Percentiles rank a stretch among this genome's conserved stretches.
phyloP scores from a whole-genome alignment of 2,113 vertebrate genomes.

The Turdus rufiventris region DNA sequence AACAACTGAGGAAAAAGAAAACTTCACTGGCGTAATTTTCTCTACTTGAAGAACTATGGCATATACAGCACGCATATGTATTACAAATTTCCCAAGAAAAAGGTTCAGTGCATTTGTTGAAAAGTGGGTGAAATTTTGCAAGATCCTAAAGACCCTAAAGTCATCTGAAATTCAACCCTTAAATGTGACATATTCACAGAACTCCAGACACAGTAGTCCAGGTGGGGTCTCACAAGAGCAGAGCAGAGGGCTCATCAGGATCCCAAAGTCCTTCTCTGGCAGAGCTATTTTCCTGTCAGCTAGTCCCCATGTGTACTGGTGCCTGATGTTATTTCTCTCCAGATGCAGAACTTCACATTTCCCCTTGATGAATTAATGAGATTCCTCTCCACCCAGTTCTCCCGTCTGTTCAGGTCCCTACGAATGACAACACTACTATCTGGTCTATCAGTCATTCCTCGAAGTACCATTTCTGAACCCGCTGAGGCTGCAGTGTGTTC shows the following conservation, averaged over 20 bases:
- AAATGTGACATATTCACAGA: not conserved
- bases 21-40: not conserved
- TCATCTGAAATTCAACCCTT: not conserved
- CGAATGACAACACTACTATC: not conserved
- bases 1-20: not conserved
- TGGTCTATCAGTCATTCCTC: not conserved
- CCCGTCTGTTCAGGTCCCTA: not conserved
- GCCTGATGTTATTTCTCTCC: not conserved
- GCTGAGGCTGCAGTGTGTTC: not conserved
- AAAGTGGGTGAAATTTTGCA: not conserved
- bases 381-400: not conserved
- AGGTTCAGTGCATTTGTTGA: not conserved
- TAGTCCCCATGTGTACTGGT: not conserved
- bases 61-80: not conserved
- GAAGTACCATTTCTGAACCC: not conserved
- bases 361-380: not conserved
- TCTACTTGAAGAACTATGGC: not conserved
- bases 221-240: not conserved
- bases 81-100: not conserved
- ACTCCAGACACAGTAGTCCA: not conserved
- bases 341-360: rapidly evolving
- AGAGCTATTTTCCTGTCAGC: not conserved
- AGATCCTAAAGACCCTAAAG: not conserved
- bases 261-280: not conserved
- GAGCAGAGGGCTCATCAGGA: not conserved